A percentile compares a stretch with the other conserved stretches of the same genome.
phyloP scores from a whole-genome alignment of 2,113 vertebrate genomes.

The Myotis lucifugus region DNA sequence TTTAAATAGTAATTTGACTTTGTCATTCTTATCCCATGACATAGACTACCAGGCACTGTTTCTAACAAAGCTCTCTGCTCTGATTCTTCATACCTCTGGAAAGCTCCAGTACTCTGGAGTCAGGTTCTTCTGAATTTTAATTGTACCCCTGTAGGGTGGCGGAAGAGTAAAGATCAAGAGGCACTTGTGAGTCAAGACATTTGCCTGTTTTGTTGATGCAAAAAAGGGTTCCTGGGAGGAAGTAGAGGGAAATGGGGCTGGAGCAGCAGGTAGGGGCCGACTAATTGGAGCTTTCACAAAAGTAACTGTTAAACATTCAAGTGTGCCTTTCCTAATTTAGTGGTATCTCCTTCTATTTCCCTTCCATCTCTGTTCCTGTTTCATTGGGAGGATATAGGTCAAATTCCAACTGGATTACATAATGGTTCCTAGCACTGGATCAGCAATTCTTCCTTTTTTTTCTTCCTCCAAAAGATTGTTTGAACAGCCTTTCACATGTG shows the following conservation, averaged over 20 bases:
- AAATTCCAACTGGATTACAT: slow-evolving; percentile 51
- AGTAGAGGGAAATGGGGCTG: neutral
- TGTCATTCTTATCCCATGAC: neutral
- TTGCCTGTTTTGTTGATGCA: neutral
- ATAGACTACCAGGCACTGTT: neutral
- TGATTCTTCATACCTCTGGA: neutral
- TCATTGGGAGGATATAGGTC: slow-evolving; percentile 46
- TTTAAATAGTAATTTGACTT: neutral
- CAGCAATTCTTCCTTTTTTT: slow-evolving; percentile 11
- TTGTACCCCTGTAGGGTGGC: neutral
- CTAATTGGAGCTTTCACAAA: neutral
- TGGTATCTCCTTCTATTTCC: neutral
- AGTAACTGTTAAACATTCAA: neutral
- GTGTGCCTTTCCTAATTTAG: neutral
- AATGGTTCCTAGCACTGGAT: neutral
- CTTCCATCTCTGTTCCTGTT: slow-evolving; percentile 24
- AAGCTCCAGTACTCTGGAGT: neutral
- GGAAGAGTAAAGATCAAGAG: neutral
- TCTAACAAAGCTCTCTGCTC: neutral
- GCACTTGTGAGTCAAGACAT: neutral
- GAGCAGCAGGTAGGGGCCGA: neutral
- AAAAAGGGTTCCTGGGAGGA: neutral
- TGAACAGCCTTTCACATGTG: neutral
- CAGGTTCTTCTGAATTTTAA: neutral
- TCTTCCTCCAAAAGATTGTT: slow-evolving; percentile 41